Conservation (phyloP, 2,797 vertebrate species). For the Acipenser oxyrinchus region DNA sequence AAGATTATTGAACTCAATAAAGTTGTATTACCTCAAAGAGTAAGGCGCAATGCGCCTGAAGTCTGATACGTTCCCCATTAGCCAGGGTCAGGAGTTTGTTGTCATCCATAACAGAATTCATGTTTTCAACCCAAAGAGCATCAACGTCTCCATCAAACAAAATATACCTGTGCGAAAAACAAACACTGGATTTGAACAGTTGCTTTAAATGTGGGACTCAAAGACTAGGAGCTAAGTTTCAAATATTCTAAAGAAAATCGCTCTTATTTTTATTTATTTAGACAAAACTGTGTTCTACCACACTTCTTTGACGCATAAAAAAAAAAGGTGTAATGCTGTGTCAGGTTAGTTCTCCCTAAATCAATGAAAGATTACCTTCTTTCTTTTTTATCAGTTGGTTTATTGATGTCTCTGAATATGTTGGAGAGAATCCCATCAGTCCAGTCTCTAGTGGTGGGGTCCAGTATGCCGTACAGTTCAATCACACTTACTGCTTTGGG, state of each 20-base stretch:
- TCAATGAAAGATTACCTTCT: constrained; percentile 55
- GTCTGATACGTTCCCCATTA: constrained; percentile 88
- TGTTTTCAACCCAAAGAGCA: constrained; percentile 96
- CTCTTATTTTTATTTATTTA: too few species aligned
- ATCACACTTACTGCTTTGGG: constrained; percentile 91
- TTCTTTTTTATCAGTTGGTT: constrained; percentile 86
- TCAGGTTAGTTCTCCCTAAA: too few species aligned
- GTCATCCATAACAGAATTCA: constrained; percentile 99
- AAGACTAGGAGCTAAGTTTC: too few species aligned
- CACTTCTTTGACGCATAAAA: too few species aligned
- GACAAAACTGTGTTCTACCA: too few species aligned
- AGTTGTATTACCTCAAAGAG: constrained; percentile 75
- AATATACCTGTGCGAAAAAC: constrained; percentile 70
- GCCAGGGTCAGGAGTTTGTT: constrained; percentile 90
- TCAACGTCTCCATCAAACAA: constrained; percentile 97
- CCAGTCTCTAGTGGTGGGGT: constrained; percentile 87
- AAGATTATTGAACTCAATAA: too few species aligned
- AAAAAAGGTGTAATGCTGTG: too few species aligned
- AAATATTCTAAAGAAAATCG: too few species aligned
- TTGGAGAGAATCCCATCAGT: constrained; percentile 94
- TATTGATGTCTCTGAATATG: constrained; percentile 94
- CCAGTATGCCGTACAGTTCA: constrained; percentile 88
- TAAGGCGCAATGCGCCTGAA: constrained; percentile 83
- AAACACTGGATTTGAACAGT: not conserved
- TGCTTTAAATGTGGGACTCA: too few species aligned